Evolutionary conservation across 1,140 invertebrate species (phyloP).

Genomic region (Tetragonula clypearis): DNA sequence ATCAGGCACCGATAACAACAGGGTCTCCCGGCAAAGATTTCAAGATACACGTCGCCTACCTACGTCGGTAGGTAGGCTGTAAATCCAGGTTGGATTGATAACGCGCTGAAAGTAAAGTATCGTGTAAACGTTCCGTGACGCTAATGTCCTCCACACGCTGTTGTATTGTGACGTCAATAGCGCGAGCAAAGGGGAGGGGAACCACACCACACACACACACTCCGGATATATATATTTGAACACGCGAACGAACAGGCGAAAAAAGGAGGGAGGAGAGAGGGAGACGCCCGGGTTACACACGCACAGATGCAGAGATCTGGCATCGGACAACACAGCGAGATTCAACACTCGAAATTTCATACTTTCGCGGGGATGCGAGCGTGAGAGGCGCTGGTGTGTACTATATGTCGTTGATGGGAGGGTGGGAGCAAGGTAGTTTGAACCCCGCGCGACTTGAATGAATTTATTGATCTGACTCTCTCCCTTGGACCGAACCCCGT

Average conservation of each 20-base stretch:
- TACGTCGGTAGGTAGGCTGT: no score
- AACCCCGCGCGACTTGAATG: background rate
- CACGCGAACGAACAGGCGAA: background rate
- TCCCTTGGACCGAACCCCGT: background rate
- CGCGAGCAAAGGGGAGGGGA: background rate
- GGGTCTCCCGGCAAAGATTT: conserved; percentile 50
- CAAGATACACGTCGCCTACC: conserved; percentile 47
- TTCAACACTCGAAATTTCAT: conserved; percentile 10
- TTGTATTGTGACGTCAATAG: conserved; percentile 63
- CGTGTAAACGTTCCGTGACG: conserved; percentile 58
- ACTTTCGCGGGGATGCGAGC: background rate
- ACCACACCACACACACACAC: background rate
- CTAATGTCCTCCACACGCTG: conserved; percentile 21
- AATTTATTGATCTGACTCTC: conserved; percentile 22
- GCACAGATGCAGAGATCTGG: background rate
- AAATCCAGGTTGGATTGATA: conserved; percentile 45
- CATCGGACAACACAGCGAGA: background rate
- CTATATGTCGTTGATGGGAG: no score
- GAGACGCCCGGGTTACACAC: background rate
- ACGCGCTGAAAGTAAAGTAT: conserved; percentile 61
- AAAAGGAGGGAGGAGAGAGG: no score
- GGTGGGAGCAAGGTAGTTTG: background rate
- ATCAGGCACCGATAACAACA: conserved; percentile 45
- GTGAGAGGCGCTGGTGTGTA: background rate
- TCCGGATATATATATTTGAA: conserved; percentile 21